These are phyloP conservation scores for Rhyacophila brunnea DNA, from an alignment of 1,140 invertebrate species.

Conservation along the genomic window DNA sequence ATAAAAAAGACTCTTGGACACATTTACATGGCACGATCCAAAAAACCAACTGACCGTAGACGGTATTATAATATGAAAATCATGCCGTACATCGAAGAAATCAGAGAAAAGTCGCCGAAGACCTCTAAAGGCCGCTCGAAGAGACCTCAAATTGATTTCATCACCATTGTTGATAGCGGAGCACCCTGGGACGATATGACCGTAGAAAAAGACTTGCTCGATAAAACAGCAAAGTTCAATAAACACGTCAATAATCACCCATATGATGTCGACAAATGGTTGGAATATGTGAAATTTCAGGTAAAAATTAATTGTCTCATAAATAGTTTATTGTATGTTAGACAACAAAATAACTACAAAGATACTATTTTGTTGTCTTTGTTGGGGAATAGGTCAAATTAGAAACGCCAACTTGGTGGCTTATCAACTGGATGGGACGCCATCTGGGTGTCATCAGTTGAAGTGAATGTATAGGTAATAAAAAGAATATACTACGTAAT, in stretches of 20 bases:
- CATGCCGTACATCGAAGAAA: background rate
- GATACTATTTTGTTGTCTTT: no score
- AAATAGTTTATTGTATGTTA: no score
- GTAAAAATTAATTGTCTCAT: no score
- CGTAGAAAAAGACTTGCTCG: constrained; percentile 22
- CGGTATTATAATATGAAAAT: constrained; percentile 23
- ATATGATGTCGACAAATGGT: constrained; percentile 31
- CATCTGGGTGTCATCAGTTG: no score
- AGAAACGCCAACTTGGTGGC: no score
- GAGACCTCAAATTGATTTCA: constrained; percentile 15
- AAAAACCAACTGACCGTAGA: background rate
- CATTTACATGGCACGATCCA: background rate
- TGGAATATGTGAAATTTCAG: constrained; percentile 31
- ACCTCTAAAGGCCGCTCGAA: background rate
- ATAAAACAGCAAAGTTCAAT: constrained; percentile 29
- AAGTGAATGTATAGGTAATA: no score
- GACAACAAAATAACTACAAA: no score
- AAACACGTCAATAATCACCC: constrained; percentile 26
- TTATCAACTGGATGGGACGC: no score
- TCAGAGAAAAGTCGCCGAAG: background rate
- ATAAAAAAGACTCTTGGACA: constrained; percentile 2
- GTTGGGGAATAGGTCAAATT: no score
- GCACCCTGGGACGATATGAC: constrained; percentile 23
- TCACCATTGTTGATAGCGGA: constrained; percentile 28
- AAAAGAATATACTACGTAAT: no score